A percentile compares a stretch with the other conserved stretches of the same genome.
Conservation (phyloP, 2,797 vertebrate species). For the Bovichtus variegatus region DNA sequence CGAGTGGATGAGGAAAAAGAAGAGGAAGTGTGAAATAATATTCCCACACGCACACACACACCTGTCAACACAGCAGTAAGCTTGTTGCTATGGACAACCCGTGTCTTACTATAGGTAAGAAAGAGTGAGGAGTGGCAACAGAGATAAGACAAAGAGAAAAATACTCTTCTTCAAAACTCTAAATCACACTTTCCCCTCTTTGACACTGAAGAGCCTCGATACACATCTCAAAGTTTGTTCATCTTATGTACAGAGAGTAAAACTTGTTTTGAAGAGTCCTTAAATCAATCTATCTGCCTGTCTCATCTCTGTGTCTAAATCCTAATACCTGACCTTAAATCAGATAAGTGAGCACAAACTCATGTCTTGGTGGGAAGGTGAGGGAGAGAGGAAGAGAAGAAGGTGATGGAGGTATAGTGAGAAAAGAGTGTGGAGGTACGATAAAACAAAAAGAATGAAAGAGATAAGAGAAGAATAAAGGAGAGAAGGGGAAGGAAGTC, state of each 20-base stretch:
- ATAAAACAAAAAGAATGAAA: background rate
- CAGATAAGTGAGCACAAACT: constrained; percentile 31
- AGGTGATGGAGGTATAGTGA: background rate
- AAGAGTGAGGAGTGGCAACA: constrained; percentile 8
- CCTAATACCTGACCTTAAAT: constrained; percentile 36
- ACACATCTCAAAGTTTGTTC: constrained; percentile 13
- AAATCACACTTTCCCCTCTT: background rate
- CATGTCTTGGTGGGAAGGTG: background rate
- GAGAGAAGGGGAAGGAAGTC: background rate
- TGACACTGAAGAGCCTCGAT: background rate
- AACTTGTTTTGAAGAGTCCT: constrained; percentile 9
- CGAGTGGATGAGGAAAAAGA: constrained; percentile 19
- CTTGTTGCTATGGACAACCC: constrained; percentile 78
- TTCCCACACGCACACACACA: constrained; percentile 16
- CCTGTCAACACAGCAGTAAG: constrained; percentile 44
- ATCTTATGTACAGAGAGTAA: constrained; percentile 5
- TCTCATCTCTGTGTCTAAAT: constrained; percentile 21
- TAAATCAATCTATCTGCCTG: constrained; percentile 32
- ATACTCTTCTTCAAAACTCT: background rate
- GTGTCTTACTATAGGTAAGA: constrained; percentile 38
- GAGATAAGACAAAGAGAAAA: background rate
- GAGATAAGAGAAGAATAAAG: background rate
- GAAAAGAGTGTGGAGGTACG: background rate
- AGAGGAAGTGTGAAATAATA: constrained; percentile 28
- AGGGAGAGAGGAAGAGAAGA: background rate